These are phyloP conservation scores for Plebejus argus DNA, from an alignment of 2,888 invertebrate genomes.

Conservation along the genomic window DNA sequence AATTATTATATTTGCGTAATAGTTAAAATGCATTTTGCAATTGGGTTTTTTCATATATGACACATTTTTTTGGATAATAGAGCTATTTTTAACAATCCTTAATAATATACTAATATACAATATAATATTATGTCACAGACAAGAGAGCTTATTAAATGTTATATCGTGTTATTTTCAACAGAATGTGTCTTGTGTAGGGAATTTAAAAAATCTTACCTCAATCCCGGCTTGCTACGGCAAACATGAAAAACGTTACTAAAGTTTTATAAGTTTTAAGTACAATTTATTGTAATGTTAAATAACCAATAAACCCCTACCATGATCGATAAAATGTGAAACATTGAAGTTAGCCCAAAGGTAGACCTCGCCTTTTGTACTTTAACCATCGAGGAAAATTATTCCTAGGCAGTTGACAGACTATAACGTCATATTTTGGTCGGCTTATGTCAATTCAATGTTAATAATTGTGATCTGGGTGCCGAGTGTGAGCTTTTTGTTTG, in stretches of 20 bases:
- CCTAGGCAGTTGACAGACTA: no score
- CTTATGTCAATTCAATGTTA: no score
- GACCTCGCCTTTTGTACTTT: no score
- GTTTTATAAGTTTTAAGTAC: neutral
- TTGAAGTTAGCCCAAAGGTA: neutral
- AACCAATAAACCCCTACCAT: neutral
- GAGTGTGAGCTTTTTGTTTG: no score
- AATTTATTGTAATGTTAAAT: neutral
- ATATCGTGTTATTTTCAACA: neutral
- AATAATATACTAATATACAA: no score
- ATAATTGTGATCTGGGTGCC: no score
- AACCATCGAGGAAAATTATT: no score
- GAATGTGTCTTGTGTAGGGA: neutral
- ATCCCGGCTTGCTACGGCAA: constrained; percentile 20
- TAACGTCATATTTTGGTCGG: no score
- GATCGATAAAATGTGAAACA: neutral
- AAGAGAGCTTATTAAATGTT: neutral
- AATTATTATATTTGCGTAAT: no score
- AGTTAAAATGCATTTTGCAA: no score
- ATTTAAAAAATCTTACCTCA: neutral
- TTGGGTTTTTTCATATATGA: no score
- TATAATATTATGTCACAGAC: neutral
- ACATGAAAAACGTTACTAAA: constrained; percentile 17
- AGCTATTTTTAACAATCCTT: neutral
- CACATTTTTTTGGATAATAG: no score